phyloP scores from a whole-genome alignment of 1,140 invertebrate species.

The Aleiodes sp. region DNA sequence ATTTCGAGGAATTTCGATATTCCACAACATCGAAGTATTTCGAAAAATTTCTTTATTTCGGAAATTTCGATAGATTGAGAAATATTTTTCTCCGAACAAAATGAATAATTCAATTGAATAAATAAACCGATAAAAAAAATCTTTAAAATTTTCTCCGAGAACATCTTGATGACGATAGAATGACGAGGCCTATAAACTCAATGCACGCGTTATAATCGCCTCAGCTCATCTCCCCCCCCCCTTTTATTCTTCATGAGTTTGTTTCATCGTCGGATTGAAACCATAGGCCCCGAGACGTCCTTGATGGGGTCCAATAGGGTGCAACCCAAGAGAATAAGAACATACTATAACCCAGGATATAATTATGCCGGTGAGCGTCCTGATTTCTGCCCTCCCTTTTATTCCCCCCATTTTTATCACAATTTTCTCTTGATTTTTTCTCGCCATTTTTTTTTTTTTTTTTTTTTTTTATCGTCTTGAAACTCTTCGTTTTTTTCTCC shows the following conservation, averaged over 20 bases:
- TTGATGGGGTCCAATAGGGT: conserved; percentile 18
- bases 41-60: too few relatives aligned
- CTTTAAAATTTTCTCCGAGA: neutral
- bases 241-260: conserved; percentile 3
- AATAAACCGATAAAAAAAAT: neutral
- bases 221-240: neutral
- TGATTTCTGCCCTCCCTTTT: conserved; percentile 10
- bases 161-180: conserved; percentile 11
- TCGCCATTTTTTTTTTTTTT: neutral
- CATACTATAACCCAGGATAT: conserved; percentile 6
- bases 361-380: conserved; percentile 12
- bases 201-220: conserved; percentile 15
- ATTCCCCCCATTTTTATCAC: neutral
- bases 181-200: conserved; percentile 1
- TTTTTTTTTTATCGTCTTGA: neutral
- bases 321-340: neutral
- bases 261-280: conserved; percentile 15
- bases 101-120: too few relatives aligned
- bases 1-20: too few relatives aligned
- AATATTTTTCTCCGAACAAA: too few relatives aligned
- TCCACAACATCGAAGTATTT: too few relatives aligned
- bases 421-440: neutral
- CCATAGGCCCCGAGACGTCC: conserved; percentile 13
- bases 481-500: too few relatives aligned
- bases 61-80: too few relatives aligned